These are phyloP conservation scores for Aphodius sticticus DNA, from an alignment of 2,888 invertebrate genomes.

Conservation along the genomic window DNA sequence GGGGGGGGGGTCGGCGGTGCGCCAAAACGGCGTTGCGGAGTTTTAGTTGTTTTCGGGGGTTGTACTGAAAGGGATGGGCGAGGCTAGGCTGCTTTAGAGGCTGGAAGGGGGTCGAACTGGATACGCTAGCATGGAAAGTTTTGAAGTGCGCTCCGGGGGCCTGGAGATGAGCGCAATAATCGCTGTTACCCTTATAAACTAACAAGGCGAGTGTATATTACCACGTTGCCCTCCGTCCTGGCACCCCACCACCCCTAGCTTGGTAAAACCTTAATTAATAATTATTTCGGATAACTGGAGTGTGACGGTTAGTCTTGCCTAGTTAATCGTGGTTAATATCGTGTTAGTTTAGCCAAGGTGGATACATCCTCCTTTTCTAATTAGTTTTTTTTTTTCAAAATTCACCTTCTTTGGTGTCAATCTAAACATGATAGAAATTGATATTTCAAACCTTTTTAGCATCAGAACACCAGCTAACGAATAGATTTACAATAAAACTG, in stretches of 20 bases:
- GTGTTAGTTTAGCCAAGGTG: no score
- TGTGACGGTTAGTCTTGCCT: neutral
- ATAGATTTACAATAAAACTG: no score
- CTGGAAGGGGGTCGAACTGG: neutral
- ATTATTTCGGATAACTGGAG: constrained; percentile 38
- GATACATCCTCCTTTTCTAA: no score
- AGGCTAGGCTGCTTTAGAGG: neutral
- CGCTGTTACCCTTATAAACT: constrained; percentile 43
- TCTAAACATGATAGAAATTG: no score
- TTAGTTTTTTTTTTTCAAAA: no score
- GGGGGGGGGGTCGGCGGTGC: neutral
- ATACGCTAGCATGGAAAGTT: constrained; percentile 13
- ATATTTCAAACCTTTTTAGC: no score
- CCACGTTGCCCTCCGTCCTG: constrained; percentile 31
- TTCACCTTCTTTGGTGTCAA: no score
- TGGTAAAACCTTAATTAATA: constrained; percentile 45
- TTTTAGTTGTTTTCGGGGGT: neutral
- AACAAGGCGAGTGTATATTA: constrained; percentile 44
- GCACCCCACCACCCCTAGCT: constrained; percentile 31
- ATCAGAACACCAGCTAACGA: no score
- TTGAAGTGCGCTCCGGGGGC: constrained; percentile 28
- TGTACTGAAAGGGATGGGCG: neutral
- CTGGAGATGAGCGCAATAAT: constrained; percentile 31
- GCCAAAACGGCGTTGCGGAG: neutral
- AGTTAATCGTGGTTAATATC: neutral